Base-by-base conservation (phyloP, 2,888 invertebrate genomes). In the Idaea straminata region DNA sequence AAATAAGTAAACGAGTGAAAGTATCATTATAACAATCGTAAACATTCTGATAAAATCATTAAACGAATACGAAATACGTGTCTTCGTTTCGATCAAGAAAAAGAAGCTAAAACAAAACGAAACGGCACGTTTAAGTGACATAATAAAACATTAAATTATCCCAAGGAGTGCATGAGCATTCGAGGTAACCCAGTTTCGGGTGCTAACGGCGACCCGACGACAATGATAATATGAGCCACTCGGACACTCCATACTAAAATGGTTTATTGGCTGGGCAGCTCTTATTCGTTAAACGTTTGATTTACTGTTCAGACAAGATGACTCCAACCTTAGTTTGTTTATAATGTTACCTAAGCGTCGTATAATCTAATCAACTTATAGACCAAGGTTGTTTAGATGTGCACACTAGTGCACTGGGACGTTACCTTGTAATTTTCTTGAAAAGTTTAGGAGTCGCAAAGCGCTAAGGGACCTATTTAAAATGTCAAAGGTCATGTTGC, bases 201-300 rank as follows among this genome's bases (percentile, higher is more conserved):
- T 66, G 66, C 62, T 69, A 72, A 71, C 69, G 66, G 66, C 68
- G 70, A 69, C 70, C 71, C 66, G 71, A 74, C 74, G 72, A 74
- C 65, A 70, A 76, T 74, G 72, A 74, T 80, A 78, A 79, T 79
- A 77, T 78, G 79, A 80, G 78, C 77, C 77, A 80, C 75, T 79
- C 76, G 79, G 76, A 69, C 78, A 77, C 71, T 70, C 74, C 79
- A 74, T 76, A 77, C 82, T 80, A 83, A 82, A 80, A 82, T 82
- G 80, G 78, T 83, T 87, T 86, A 86, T 86, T 86, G 85, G 85
- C 79, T 78, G 78, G 84, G 84, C 87, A 85, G 82, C 76, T 76
- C 75, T 74, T 74, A 83, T 81, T 82, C 80, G 82, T 84, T 87
- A 86, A 87, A 86, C 83, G 84, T 83, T 81, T 88, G 86, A 88